These are phyloP conservation scores for Pseudochirops cupreus DNA, from an alignment of 2,797 vertebrate species.

Conservation along the genomic window DNA sequence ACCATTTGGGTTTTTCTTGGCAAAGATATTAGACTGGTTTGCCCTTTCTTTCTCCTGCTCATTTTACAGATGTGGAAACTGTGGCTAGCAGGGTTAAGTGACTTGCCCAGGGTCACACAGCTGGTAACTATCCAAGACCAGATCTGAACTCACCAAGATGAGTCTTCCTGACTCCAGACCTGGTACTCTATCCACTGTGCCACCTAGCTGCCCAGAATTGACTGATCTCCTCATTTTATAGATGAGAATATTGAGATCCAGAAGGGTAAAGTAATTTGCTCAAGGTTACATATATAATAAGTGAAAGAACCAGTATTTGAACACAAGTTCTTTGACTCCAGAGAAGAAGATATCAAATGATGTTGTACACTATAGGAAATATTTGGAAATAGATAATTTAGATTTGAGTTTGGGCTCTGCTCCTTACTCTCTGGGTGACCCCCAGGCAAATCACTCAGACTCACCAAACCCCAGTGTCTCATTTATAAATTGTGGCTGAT, in stretches of 20 bases:
- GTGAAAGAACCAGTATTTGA: not conserved
- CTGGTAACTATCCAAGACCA: not conserved
- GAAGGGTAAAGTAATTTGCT: not conserved
- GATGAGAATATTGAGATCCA: not conserved
- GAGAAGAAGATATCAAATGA: not conserved
- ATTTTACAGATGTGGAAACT: not conserved
- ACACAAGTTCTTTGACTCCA: not conserved
- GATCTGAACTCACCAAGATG: not conserved
- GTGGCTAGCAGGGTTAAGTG: too few species aligned
- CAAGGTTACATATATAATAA: not conserved
- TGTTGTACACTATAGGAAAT: not conserved
- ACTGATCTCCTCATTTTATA: not conserved
- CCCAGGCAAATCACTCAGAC: not conserved
- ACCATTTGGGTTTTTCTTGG: not conserved
- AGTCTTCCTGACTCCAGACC: not conserved
- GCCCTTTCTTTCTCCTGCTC: not conserved
- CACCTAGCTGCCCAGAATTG: not conserved
- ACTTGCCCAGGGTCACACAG: too few species aligned
- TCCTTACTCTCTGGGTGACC: not conserved
- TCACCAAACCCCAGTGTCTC: not conserved
- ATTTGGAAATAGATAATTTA: not conserved
- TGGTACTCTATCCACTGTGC: too few species aligned
- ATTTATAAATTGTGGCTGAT: not conserved
- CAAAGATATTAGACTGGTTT: not conserved
- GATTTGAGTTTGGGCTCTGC: not conserved